These are phyloP conservation scores for Plebejus anna DNA, from an alignment of 2,888 invertebrate species.

Conservation along the genomic window DNA sequence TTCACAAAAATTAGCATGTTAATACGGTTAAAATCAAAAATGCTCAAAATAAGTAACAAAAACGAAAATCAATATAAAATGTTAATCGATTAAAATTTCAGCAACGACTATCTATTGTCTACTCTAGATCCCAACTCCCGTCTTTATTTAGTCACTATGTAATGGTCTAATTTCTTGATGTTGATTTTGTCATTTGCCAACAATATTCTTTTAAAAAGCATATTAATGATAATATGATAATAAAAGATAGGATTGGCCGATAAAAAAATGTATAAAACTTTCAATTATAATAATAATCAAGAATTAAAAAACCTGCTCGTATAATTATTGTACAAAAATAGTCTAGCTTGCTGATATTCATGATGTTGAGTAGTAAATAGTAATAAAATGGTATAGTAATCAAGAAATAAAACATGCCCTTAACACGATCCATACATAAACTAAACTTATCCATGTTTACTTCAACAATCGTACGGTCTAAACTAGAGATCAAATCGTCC, in stretches of 20 bases:
- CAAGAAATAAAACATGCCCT: constrained; percentile 74
- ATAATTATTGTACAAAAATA: constrained; percentile 46
- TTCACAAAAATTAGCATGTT: constrained; percentile 71
- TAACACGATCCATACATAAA: constrained; percentile 43
- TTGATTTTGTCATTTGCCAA: constrained; percentile 57
- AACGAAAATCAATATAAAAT: constrained; percentile 62
- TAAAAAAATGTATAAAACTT: constrained; percentile 43
- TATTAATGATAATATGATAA: constrained; percentile 68
- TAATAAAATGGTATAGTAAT: constrained; percentile 57
- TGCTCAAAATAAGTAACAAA: constrained; percentile 54
- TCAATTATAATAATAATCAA: constrained; percentile 51
- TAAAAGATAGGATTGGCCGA: constrained; percentile 50
- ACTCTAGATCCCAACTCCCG: constrained; percentile 39
- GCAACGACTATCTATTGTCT: constrained; percentile 40
- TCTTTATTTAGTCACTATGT: constrained; percentile 64
- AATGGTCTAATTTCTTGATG: constrained; percentile 54
- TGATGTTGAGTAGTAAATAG: constrained; percentile 47
- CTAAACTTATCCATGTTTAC: constrained; percentile 58
- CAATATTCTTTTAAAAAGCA: constrained; percentile 48
- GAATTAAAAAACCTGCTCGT: constrained; percentile 55
- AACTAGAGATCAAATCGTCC: constrained; percentile 66
- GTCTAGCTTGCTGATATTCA: constrained; percentile 47
- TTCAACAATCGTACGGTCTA: constrained; percentile 66
- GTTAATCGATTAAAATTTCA: constrained; percentile 73
- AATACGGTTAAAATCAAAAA: constrained; percentile 77